Percentiles rank a stretch among this genome's conserved stretches.
Conservation (phyloP, 2,797 vertebrate genomes). For the Parambassis ranga region DNA sequence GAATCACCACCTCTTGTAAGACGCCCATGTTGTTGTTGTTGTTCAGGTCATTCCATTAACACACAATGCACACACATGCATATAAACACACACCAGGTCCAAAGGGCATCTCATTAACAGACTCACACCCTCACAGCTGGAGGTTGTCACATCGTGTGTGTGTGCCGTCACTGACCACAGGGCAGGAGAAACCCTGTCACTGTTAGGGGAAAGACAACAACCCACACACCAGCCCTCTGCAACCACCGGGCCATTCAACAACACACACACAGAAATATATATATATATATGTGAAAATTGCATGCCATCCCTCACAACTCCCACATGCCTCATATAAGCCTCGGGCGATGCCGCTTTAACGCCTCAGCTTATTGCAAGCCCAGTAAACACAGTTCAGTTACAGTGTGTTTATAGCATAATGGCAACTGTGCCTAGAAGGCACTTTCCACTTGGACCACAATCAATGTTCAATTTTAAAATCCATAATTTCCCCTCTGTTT, state of each 20-base stretch:
- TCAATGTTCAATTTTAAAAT: conserved; percentile 6
- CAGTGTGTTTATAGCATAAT: not conserved
- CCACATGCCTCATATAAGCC: conserved; percentile 28
- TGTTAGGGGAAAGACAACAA: conserved; percentile 4
- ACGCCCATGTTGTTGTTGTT: not conserved
- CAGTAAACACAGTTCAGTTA: conserved; percentile 26
- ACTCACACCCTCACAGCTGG: conserved; percentile 70
- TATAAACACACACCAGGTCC: conserved; percentile 2
- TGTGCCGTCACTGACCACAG: conserved; percentile 40
- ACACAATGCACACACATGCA: conserved; percentile 3
- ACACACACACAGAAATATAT: not conserved
- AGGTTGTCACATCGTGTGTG: conserved; percentile 63
- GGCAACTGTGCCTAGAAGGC: not conserved
- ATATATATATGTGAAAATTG: conserved; percentile 8
- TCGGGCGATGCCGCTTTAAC: conserved; percentile 15
- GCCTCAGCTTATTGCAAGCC: conserved; percentile 13
- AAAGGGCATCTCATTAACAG: conserved; percentile 67
- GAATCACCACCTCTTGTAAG: conserved; percentile 17
- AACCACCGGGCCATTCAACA: not conserved
- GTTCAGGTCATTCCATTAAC: conserved; percentile 15
- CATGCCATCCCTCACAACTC: not conserved
- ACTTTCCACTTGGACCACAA: not conserved
- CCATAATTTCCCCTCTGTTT: not conserved
- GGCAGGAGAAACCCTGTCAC: conserved; percentile 49
- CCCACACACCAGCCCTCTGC: conserved; percentile 11